Evolutionary conservation across 1,140 invertebrate genomes (phyloP).

Genomic region (Polyergus mexicanus): DNA sequence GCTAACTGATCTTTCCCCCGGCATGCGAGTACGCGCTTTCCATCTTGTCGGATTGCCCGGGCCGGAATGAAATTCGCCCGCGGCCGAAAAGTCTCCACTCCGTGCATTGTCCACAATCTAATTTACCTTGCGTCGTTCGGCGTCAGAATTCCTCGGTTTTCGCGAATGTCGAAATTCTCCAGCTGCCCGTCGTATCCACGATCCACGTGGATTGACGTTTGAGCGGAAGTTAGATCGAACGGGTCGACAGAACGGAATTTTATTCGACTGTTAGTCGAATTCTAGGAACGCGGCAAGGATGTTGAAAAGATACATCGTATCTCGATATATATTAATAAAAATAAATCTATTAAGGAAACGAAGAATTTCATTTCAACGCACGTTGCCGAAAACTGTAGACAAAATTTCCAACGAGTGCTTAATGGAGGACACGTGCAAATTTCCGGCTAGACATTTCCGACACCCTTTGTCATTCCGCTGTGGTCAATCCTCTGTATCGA

Average conservation of each 20-base stretch:
- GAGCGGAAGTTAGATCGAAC: slow-evolving; percentile 23
- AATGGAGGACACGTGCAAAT: background rate
- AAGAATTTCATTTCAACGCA: background rate
- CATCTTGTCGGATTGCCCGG: slow-evolving; percentile 22
- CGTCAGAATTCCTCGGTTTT: slow-evolving; percentile 61
- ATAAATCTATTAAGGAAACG: background rate
- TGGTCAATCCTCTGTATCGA: background rate
- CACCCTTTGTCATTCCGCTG: background rate
- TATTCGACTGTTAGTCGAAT: slow-evolving; percentile 12
- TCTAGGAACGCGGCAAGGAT: background rate
- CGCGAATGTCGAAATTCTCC: slow-evolving; percentile 53
- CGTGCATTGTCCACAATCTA: slow-evolving; percentile 57
- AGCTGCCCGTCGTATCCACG: slow-evolving; percentile 5
- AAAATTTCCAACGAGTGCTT: background rate
- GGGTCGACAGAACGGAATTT: slow-evolving; percentile 14
- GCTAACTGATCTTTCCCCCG: slow-evolving; percentile 12
- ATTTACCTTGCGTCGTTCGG: slow-evolving; percentile 38
- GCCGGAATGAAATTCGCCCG: slow-evolving; percentile 53
- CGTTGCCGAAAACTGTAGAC: background rate
- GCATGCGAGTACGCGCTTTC: slow-evolving; percentile 20
- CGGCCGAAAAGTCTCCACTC: slow-evolving; percentile 49
- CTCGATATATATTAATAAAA: background rate
- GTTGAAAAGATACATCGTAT: background rate
- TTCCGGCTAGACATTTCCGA: background rate
- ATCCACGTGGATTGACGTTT: slow-evolving; percentile 36